Percentiles rank a stretch among this genome's conserved stretches.
Conservation (phyloP, 1,140 invertebrate genomes). For the Elymnias hypermnestra region DNA sequence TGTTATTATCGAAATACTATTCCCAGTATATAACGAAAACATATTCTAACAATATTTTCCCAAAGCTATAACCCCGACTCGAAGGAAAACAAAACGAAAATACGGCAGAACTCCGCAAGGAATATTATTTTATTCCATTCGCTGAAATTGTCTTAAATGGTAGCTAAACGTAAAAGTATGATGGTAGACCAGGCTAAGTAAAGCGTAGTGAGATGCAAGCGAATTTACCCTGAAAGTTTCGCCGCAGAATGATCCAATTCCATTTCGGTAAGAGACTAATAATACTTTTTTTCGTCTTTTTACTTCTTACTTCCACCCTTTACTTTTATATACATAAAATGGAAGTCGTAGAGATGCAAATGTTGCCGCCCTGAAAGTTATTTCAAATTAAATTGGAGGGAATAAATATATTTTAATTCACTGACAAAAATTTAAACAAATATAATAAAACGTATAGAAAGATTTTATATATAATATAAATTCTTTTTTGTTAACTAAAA, state of each 20-base stretch:
- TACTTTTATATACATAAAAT: slow-evolving; percentile 63
- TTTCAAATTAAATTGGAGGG: too few relatives aligned
- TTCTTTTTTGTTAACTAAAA: too few relatives aligned
- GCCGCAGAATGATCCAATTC: slow-evolving; percentile 71
- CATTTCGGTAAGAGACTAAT: slow-evolving; percentile 75
- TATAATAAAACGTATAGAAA: too few relatives aligned
- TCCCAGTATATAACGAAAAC: not conserved
- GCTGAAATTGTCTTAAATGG: slow-evolving; percentile 60
- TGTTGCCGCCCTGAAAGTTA: not conserved
- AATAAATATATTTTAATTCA: too few relatives aligned
- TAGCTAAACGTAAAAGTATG: slow-evolving; percentile 66
- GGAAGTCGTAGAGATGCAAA: slow-evolving; percentile 38
- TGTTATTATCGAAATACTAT: not conserved
- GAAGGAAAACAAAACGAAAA: slow-evolving; percentile 37
- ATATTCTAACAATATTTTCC: slow-evolving; percentile 22
- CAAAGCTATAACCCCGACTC: slow-evolving; percentile 21
- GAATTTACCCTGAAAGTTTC: slow-evolving; percentile 70
- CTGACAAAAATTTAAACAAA: too few relatives aligned
- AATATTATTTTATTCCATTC: slow-evolving; percentile 56
- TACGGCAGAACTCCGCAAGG: slow-evolving; percentile 30
- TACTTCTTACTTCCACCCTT: slow-evolving; percentile 73
- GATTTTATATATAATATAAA: too few relatives aligned
- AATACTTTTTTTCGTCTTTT: slow-evolving; percentile 74
- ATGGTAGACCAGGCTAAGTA: slow-evolving; percentile 66
- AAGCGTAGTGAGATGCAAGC: slow-evolving; percentile 60